These are phyloP conservation scores for Megaptera novaeangliae DNA, from an alignment of 2,113 vertebrate species.

Conservation along the genomic window DNA sequence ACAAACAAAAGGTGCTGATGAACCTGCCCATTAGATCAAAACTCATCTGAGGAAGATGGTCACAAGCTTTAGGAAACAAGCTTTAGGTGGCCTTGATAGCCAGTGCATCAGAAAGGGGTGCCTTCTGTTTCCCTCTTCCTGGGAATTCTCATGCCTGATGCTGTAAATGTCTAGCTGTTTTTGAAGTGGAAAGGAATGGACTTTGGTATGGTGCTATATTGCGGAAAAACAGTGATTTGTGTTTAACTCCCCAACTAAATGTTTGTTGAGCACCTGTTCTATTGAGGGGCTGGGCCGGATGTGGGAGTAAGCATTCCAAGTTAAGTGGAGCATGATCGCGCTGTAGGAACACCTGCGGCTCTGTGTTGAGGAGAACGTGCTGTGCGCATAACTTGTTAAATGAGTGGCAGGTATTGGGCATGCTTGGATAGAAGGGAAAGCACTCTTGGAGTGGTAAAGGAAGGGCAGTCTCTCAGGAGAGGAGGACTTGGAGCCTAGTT, in stretches of 20 bases:
- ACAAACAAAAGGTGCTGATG: background rate
- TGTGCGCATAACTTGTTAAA: background rate
- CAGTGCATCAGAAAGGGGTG: background rate
- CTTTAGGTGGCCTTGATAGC: background rate
- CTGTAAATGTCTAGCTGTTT: background rate
- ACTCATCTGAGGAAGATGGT: background rate
- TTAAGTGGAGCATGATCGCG: background rate
- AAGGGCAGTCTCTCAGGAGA: background rate
- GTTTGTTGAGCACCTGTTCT: background rate
- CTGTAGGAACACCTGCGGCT: background rate
- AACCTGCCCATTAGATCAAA: background rate
- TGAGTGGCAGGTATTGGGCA: background rate
- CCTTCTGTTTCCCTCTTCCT: background rate
- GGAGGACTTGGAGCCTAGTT: background rate
- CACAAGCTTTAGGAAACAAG: background rate
- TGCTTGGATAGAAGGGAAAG: background rate
- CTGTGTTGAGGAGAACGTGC: background rate
- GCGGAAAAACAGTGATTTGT: background rate
- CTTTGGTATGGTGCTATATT: background rate
- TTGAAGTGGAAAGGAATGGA: background rate
- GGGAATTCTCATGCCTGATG: background rate
- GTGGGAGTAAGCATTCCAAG: background rate
- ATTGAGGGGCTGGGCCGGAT: background rate
- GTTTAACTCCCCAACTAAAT: background rate
- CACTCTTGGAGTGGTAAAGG: background rate